phyloP scores from a whole-genome alignment of 2,888 invertebrate species.

The Ariolimax columbianus region DNA sequence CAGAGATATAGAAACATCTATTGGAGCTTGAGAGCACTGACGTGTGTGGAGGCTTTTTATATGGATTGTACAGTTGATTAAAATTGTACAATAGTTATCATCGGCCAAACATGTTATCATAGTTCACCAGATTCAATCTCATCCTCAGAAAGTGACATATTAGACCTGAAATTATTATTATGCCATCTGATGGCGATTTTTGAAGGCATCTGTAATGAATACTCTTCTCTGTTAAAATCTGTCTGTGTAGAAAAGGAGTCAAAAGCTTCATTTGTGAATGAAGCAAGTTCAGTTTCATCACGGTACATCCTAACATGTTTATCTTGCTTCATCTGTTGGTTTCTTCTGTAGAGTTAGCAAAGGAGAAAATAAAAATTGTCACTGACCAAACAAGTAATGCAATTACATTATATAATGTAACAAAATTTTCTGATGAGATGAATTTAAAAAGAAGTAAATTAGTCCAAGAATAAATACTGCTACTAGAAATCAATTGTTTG shows the following conservation, averaged over 20 bases:
- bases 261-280: slow-evolving; percentile 43
- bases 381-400: neutral
- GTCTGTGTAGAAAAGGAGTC: slow-evolving; percentile 7
- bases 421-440: too few relatives aligned
- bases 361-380: neutral
- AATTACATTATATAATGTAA: neutral
- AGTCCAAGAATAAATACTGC: too few relatives aligned
- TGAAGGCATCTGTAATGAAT: neutral
- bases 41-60: too few relatives aligned
- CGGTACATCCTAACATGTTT: slow-evolving; percentile 41
- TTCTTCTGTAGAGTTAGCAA: slow-evolving; percentile 22
- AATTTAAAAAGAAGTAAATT: too few relatives aligned
- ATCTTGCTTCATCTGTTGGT: neutral
- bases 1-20: too few relatives aligned
- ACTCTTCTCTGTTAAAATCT: neutral
- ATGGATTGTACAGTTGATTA: too few relatives aligned
- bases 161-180: slow-evolving; percentile 8
- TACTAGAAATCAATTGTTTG: too few relatives aligned
- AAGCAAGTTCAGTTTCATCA: slow-evolving; percentile 38
- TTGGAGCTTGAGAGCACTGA: too few relatives aligned
- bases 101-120: neutral
- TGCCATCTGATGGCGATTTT: slow-evolving; percentile 44
- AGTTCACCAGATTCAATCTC: slow-evolving; percentile 20
- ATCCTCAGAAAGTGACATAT: neutral
- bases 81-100: too few relatives aligned